phyloP scores from a whole-genome alignment of 2,797 vertebrate genomes.

The Cichlasoma orientale region DNA sequence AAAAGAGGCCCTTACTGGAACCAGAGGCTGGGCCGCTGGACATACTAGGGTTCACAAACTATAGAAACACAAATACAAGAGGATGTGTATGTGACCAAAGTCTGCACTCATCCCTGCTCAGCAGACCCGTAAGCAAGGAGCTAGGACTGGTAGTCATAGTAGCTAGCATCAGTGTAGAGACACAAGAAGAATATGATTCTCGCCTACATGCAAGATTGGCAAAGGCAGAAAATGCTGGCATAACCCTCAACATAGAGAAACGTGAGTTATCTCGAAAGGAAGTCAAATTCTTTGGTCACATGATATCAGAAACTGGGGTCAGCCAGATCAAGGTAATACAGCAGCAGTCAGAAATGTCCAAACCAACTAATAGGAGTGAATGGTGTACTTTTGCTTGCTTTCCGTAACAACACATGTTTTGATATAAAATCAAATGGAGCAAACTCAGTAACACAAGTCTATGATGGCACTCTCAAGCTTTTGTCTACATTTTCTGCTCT shows the following conservation, averaged over 20 bases:
- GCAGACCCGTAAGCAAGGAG: too few species aligned
- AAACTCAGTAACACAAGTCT: not conserved
- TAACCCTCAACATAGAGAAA: not conserved
- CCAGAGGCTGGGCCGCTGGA: not conserved
- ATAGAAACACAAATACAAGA: too few species aligned
- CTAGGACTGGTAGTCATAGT: too few species aligned
- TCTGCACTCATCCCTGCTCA: too few species aligned
- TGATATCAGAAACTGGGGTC: not conserved
- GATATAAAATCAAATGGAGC: not conserved
- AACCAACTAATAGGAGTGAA: not conserved
- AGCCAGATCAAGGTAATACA: not conserved
- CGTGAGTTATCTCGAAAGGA: not conserved
- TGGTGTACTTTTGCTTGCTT: not conserved
- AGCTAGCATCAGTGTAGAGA: too few species aligned
- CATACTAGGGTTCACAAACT: not conserved
- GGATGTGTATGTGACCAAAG: too few species aligned
- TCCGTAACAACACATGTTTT: not conserved
- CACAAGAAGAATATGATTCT: not conserved
- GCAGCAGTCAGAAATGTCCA: not conserved
- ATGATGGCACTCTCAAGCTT: too few species aligned
- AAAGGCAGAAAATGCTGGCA: too few species aligned
- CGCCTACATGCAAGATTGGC: not conserved
- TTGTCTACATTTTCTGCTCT: not conserved
- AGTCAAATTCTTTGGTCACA: not conserved
- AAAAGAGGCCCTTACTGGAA: not conserved